A percentile compares a stretch with the other conserved stretches of the same genome.
Conservation (phyloP, 2,113 vertebrate genomes). For the Cardinalis cardinalis region DNA sequence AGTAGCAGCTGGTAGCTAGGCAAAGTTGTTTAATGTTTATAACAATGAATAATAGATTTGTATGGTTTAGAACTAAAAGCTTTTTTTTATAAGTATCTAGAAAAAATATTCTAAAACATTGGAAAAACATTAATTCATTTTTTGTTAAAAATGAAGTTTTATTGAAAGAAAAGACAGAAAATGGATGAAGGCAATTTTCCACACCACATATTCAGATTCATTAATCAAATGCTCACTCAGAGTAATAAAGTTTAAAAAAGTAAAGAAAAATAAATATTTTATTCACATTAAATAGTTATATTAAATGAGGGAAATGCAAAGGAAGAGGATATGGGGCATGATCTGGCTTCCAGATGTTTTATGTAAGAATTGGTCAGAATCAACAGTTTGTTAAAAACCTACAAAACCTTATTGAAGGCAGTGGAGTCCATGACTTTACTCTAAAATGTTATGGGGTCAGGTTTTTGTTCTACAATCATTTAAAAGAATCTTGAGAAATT, state of each 20-base stretch:
- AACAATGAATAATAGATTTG: conserved; percentile 4
- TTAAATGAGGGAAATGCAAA: background rate
- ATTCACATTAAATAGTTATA: background rate
- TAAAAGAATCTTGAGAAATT: background rate
- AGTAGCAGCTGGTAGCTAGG: conserved; percentile 11
- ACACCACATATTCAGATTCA: background rate
- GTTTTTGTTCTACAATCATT: background rate
- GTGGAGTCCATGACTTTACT: background rate
- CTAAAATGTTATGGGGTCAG: background rate
- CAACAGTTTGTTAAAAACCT: background rate
- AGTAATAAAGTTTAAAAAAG: background rate
- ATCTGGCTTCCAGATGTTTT: background rate
- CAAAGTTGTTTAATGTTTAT: conserved; percentile 28
- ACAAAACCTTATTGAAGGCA: background rate
- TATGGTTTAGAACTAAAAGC: background rate
- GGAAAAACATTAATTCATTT: background rate
- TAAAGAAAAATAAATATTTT: background rate
- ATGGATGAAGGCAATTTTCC: background rate
- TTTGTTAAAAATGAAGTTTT: background rate
- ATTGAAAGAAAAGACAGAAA: conserved; percentile 2
- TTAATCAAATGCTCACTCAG: background rate
- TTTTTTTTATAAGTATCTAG: background rate
- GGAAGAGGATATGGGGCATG: background rate
- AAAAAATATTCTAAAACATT: background rate
- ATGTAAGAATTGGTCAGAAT: background rate